Evolutionary conservation across 1,140 invertebrate genomes (phyloP).

Genomic region (Philopotamus ludificatus): DNA sequence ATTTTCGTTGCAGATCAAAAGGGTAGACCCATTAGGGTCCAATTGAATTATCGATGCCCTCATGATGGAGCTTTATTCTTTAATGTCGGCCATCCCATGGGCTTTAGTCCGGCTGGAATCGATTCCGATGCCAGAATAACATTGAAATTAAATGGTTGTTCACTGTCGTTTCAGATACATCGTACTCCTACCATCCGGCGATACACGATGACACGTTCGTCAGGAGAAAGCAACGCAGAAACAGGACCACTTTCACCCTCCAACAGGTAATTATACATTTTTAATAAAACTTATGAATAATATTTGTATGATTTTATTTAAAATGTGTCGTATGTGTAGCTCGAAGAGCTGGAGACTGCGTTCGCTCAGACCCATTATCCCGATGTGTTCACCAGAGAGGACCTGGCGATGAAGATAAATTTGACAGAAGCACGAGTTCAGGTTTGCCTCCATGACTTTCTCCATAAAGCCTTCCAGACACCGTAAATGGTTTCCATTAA

Average conservation of each 20-base stretch:
- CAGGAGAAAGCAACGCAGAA: constrained; percentile 89
- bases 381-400: constrained; percentile 95
- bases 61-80: constrained; percentile 34
- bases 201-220: constrained; percentile 97
- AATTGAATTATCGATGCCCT: constrained; percentile 37
- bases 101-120: not conserved
- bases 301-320: too few relatives aligned
- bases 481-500: not conserved
- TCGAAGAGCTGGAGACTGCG: constrained; percentile 95
- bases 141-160: constrained; percentile 7
- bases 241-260: constrained; percentile 94
- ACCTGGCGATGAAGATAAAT: constrained; percentile 98
- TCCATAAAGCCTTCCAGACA: constrained; percentile 1
- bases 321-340: constrained; percentile 61
- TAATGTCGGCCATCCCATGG: constrained; percentile 12
- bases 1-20: constrained; percentile 41
- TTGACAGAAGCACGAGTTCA: constrained; percentile 96
- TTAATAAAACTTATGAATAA: not conserved
- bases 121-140: not conserved
- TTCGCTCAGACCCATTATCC: constrained; percentile 98
- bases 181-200: constrained; percentile 88
- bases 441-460: constrained; percentile 60
- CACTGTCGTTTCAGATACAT: constrained; percentile 69
- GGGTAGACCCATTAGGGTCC: constrained; percentile 38
- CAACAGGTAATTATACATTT: constrained; percentile 88